Percentiles rank a stretch among this genome's conserved stretches.
phyloP scores from a whole-genome alignment of 2,797 vertebrate genomes.

The Selene dorsalis region DNA sequence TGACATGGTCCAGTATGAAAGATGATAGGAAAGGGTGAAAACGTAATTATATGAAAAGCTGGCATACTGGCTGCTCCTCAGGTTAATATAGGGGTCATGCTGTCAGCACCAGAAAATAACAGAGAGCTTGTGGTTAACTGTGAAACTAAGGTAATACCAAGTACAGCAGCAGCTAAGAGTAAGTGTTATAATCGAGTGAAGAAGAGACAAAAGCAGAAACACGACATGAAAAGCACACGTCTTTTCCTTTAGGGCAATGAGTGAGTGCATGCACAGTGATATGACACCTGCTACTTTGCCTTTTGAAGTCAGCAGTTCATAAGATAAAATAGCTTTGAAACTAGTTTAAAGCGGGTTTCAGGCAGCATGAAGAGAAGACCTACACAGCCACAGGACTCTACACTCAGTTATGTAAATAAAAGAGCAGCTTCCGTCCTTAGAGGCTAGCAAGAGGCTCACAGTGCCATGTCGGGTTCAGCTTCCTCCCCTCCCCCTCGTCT shows the following conservation, averaged over 20 bases:
- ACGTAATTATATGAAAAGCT: constrained; percentile 16
- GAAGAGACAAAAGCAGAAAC: constrained; percentile 9
- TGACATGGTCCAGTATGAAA: not conserved
- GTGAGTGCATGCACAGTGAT: constrained; percentile 28
- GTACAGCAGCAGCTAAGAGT: constrained; percentile 1
- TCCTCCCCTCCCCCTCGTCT: constrained; percentile 89
- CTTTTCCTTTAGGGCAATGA: constrained; percentile 34
- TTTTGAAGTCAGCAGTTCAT: constrained; percentile 34
- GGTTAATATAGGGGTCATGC: constrained; percentile 41
- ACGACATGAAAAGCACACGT: constrained; percentile 25
- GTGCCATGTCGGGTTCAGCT: constrained; percentile 89
- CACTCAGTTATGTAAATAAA: constrained; percentile 63
- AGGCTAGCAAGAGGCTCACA: constrained; percentile 66
- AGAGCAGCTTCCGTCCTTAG: constrained; percentile 66
- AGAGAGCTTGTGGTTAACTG: constrained; percentile 82
- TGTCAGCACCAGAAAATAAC: constrained; percentile 41
- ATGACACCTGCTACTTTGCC: constrained; percentile 44
- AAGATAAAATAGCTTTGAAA: constrained; percentile 28
- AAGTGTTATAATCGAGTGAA: constrained; percentile 3
- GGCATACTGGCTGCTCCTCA: constrained; percentile 11
- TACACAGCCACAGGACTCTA: constrained; percentile 38
- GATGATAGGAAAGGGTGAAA: not conserved
- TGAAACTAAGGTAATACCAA: constrained; percentile 64
- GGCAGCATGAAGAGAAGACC: constrained; percentile 28
- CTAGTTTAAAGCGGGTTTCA: constrained; percentile 24